Conservation (phyloP, 2,113 vertebrate species). For the Caracal caracal region DNA sequence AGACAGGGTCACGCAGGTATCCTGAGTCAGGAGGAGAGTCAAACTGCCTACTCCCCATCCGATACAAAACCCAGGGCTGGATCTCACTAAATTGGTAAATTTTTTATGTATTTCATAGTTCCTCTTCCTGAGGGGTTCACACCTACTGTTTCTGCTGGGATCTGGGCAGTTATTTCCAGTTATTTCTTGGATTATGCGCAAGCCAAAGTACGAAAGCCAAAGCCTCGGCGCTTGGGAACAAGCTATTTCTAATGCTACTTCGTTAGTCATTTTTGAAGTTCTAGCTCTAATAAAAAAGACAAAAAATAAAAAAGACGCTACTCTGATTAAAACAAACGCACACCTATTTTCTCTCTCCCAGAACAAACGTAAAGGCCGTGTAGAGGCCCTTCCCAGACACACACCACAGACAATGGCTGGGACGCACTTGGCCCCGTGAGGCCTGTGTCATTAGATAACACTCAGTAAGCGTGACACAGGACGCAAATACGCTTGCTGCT, state of each 20-base stretch:
- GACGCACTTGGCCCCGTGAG: fast-evolving
- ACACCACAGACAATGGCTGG: neutral
- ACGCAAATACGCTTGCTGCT: neutral
- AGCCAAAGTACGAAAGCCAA: neutral
- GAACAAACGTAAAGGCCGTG: neutral
- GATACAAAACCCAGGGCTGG: neutral
- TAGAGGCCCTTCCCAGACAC: neutral
- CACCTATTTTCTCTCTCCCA: neutral
- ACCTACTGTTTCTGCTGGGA: neutral
- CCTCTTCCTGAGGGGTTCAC: neutral
- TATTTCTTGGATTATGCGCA: neutral
- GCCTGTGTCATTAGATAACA: fast-evolving
- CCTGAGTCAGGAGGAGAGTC: neutral
- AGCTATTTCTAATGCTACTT: neutral
- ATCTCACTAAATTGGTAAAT: neutral
- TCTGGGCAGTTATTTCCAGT: neutral
- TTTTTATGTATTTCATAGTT: neutral
- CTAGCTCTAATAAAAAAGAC: neutral
- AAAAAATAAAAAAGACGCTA: neutral
- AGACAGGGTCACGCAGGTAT: neutral
- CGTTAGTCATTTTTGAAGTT: neutral
- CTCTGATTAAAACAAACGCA: neutral
- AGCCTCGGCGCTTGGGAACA: neutral
- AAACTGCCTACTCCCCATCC: neutral
- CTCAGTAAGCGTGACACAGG: neutral